Base-by-base conservation (phyloP, 2,113 vertebrate species). In the Crotophaga sulcirostris region DNA sequence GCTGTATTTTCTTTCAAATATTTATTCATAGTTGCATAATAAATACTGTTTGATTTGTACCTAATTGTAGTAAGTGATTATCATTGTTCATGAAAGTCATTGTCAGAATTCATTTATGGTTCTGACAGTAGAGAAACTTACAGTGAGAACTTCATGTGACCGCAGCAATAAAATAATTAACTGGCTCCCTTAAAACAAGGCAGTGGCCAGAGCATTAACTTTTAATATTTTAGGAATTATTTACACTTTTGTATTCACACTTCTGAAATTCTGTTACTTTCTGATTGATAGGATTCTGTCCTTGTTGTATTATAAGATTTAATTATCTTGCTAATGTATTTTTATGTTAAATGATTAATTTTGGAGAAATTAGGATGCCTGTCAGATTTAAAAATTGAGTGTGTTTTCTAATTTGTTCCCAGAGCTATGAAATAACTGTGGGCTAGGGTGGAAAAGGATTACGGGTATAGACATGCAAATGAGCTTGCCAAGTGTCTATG, bases 61-160 rank as follows among this genome's bases (percentile, higher is more conserved):
- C 97, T 98, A 97, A 97, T 96, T 92, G 95, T 90, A 96, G 84
- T 89, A 95, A 95, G 83, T 69, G 80, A 90, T 97, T 97, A 97
- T 96, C 94, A 95, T 97, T 98, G 96, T 96, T 97, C 96, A 95
- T 96, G 89, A 75, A 90, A 96, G 86, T 97, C 82, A 62, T 94
- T 97, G 94, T 96, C 93, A 92, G 91, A 96, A 97, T 93, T 92
- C 69, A 95, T 98, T 98, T 97, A 70, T 79, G 86, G 93, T 97
- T 96, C 89, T 96, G 76, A 77, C 90, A 33, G 25, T 4, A 1
- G 96, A 96, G 94, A 96, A 97, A 93, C 89, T 91, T 96, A 87
- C 7, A 87, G 76, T 40, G 79, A 70, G 84, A 94, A 63, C 90
- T 94, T 95, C 63, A 87, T 96, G 69, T 67, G 92, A 95, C 92